Base-by-base conservation (phyloP, 2,888 invertebrate genomes). In the Rhodophaea formosa region DNA sequence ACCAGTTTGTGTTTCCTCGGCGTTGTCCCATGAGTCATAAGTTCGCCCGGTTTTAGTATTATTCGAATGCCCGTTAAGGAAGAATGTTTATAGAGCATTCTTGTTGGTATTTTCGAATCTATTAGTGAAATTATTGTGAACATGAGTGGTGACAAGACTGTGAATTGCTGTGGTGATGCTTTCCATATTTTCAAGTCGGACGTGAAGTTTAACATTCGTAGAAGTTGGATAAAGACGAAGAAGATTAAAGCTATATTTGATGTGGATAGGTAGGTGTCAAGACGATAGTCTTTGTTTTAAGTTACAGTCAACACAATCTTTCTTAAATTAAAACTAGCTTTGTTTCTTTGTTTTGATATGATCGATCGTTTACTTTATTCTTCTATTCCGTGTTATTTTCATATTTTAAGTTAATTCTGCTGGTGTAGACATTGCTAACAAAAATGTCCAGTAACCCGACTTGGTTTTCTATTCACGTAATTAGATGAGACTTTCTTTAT, bases 171-270 rank as follows among this genome's bases (percentile, higher is more conserved):
- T 62, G 76, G 81, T 42, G 75, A 71, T 53, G 70, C 69, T 63
- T 70, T 80, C 29, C 65, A 68, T 61, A 63, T 75, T 3, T 65
- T 73, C 54, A 62, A 77, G 56, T 73, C 75, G 43, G 82, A 82
- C 62, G 69, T 84, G 32, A 77, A 76, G 54, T 74, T 77, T 53
- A 76, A 76, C 47, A 63, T 84, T 53, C 68, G 75, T 44, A 77
- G 80, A 59, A 82, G 77, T 58, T 88, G 80, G 79, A 64, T 80
- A 23, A 81, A 75, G 59, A 81, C 86, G 1, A 87, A 82, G 70
- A 86, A 77, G 64, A 67, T 82, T 35, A 77, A 74, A 44, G 65
- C 75, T 61, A 59, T 82, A 55, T 76, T 82, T 35, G 76, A 78
- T 59, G 63, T 65, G 51, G 82, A 87, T 69, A 86, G 84, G 88